phyloP scores from a whole-genome alignment of 2,113 vertebrate species.

The Callopanchax toddi region DNA sequence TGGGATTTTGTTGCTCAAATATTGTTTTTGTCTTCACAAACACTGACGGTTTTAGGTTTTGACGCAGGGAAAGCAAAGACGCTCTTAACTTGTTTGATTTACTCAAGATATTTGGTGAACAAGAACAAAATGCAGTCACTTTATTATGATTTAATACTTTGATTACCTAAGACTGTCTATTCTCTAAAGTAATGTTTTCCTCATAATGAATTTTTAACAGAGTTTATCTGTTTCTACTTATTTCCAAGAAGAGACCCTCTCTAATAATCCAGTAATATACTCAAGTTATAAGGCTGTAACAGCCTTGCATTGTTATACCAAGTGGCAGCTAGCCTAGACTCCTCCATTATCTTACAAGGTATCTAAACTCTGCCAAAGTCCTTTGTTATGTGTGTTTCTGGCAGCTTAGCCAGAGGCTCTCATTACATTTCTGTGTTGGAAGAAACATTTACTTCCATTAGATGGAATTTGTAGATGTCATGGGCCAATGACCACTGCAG shows the following conservation, averaged over 20 bases:
- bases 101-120: slow-evolving; percentile 31
- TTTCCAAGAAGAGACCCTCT: slow-evolving; percentile 20
- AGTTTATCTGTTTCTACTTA: slow-evolving; percentile 29
- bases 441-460: slow-evolving; percentile 61
- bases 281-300: slow-evolving; percentile 23
- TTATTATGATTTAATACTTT: slow-evolving; percentile 13
- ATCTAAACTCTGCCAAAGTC: slow-evolving; percentile 37
- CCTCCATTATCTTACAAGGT: slow-evolving; percentile 42
- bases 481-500: slow-evolving; percentile 52
- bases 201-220: not conserved
- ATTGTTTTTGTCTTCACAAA: slow-evolving; percentile 46
- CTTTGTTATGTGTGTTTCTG: slow-evolving; percentile 54
- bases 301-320: slow-evolving; percentile 34
- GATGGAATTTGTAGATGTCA: slow-evolving; percentile 55
- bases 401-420: slow-evolving; percentile 50
- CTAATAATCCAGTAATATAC: slow-evolving; percentile 24
- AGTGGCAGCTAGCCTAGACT: slow-evolving; percentile 36
- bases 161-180: slow-evolving; percentile 5
- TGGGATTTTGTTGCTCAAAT: slow-evolving; percentile 43
- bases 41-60: slow-evolving; percentile 32
- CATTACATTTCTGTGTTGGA: slow-evolving; percentile 60
- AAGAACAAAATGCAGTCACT: slow-evolving; percentile 11
- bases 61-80: slow-evolving; percentile 14
- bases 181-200: slow-evolving; percentile 14
- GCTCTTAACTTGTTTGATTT: slow-evolving; percentile 20